A percentile compares a stretch with the other conserved stretches of the same genome.
Conservation (phyloP, 2,888 invertebrate species). For the Erebia aethiops region DNA sequence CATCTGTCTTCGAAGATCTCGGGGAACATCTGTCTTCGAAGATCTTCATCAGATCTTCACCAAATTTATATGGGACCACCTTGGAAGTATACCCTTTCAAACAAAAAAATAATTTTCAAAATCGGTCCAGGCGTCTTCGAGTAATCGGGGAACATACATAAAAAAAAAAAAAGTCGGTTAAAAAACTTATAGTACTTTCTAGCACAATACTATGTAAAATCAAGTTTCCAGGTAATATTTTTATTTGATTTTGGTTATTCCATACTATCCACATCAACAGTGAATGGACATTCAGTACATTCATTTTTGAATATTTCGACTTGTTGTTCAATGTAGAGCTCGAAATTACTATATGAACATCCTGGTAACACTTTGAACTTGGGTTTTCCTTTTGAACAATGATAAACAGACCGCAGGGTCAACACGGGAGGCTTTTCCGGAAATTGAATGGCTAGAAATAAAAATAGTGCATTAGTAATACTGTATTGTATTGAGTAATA, state of each 20-base stretch:
- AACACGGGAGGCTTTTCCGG: conserved; percentile 82
- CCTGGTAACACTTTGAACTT: conserved; percentile 65
- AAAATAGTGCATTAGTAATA: too few species aligned
- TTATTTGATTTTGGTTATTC: conserved; percentile 3
- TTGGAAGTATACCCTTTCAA: too few species aligned
- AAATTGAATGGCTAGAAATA: conserved; percentile 67
- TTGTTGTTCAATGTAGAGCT: conserved; percentile 75
- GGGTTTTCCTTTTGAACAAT: conserved; percentile 73
- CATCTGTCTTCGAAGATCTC: too few species aligned
- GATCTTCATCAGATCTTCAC: too few species aligned
- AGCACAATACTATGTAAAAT: not conserved
- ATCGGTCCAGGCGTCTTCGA: too few species aligned
- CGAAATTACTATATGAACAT: conserved; percentile 75
- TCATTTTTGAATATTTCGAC: conserved; percentile 77
- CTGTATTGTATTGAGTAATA: too few species aligned
- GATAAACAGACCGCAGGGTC: conserved; percentile 82
- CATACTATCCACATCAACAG: conserved; percentile 12
- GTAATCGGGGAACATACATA: too few species aligned
- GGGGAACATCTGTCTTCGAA: too few species aligned
- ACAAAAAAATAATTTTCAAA: too few species aligned
- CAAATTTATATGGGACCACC: too few species aligned
- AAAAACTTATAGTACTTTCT: too few species aligned
- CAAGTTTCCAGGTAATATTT: not conserved
- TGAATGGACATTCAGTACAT: conserved; percentile 54
- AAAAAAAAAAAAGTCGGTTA: too few species aligned